Percentiles rank a stretch among this genome's conserved stretches.
Conservation (phyloP, 2,888 invertebrate genomes). For the Lepidocyrtoides sp. region DNA sequence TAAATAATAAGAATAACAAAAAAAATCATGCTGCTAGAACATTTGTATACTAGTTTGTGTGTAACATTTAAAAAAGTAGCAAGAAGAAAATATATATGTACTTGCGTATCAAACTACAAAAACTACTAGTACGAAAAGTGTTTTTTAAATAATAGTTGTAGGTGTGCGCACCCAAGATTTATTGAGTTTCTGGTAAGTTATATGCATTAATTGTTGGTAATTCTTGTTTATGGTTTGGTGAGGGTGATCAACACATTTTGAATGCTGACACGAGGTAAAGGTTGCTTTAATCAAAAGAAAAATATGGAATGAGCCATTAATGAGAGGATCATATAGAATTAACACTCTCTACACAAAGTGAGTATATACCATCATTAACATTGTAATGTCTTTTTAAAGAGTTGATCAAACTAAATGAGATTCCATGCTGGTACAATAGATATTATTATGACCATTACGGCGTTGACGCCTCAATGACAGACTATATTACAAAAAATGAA, state of each 20-base stretch:
- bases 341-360: slow-evolving; percentile 1
- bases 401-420: slow-evolving; percentile 71
- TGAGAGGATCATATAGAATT: slow-evolving; percentile 9
- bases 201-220: slow-evolving; percentile 49
- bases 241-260: slow-evolving; percentile 61
- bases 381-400: slow-evolving; percentile 67
- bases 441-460: slow-evolving; percentile 31
- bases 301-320: slow-evolving; percentile 36
- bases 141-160: slow-evolving; percentile 2
- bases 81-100: neutral
- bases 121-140: neutral
- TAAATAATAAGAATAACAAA: slow-evolving; percentile 43
- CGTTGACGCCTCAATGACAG: slow-evolving; percentile 34
- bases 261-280: slow-evolving; percentile 68
- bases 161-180: slow-evolving; percentile 37
- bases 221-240: slow-evolving; percentile 59
- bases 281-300: slow-evolving; percentile 43
- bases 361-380: slow-evolving; percentile 43
- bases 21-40: slow-evolving; percentile 11
- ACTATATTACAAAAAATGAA: slow-evolving; percentile 1
- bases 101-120: slow-evolving; percentile 14
- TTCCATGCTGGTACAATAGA: slow-evolving; percentile 47
- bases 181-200: slow-evolving; percentile 40
- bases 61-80: slow-evolving; percentile 26
- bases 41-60: slow-evolving; percentile 5